Evolutionary conservation across 2,888 invertebrate genomes (phyloP).

Genomic region (Trachelus stipa): DNA sequence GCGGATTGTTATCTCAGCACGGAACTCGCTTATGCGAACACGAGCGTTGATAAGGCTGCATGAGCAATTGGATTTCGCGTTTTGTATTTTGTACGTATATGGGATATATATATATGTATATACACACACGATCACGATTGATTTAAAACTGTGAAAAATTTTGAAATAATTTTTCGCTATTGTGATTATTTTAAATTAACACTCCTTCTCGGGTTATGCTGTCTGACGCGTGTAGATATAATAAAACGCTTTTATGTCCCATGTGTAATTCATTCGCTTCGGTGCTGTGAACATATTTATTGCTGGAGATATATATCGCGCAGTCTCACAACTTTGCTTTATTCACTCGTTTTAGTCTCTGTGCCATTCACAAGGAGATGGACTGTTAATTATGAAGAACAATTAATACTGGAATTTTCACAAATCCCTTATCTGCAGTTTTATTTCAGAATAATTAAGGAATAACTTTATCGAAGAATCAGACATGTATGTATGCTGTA

Average conservation of each 20-base stretch:
- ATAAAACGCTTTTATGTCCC: neutral
- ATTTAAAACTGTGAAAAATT: neutral
- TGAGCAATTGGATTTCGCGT: neutral
- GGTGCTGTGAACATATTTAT: neutral
- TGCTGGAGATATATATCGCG: neutral
- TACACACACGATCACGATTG: neutral
- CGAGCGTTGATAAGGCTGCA: slow-evolving; percentile 5
- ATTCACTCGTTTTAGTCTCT: neutral
- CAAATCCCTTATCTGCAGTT: neutral
- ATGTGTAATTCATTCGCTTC: neutral
- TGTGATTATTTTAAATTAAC: neutral
- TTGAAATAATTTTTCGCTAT: neutral
- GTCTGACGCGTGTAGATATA: neutral
- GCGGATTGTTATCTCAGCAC: slow-evolving; percentile 24
- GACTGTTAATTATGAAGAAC: neutral
- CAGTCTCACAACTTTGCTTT: neutral
- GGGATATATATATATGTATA: neutral
- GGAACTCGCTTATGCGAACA: slow-evolving; percentile 15
- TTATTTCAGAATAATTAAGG: neutral
- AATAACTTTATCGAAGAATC: neutral
- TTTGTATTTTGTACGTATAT: neutral
- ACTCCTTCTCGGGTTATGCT: neutral
- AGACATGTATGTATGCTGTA: neutral
- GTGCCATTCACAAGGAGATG: neutral
- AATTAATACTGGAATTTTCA: neutral